Conservation (phyloP, 2,113 vertebrate species). For the Natator depressus region DNA sequence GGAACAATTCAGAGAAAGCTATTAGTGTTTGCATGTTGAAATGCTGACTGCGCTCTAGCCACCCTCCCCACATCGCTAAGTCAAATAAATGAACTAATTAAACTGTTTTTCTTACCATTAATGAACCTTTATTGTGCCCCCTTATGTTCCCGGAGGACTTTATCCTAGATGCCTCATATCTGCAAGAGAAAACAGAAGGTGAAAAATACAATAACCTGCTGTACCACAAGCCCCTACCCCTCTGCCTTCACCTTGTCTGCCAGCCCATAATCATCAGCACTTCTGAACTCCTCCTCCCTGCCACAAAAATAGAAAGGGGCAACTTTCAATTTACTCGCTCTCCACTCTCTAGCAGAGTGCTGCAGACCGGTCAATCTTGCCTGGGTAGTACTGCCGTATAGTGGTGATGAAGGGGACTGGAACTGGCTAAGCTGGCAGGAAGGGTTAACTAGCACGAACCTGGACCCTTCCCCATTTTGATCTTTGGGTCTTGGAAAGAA, state of each 20-base stretch:
- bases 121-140: constrained; percentile 38
- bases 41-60: not conserved
- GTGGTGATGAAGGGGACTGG: not conserved
- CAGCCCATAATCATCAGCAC: not conserved
- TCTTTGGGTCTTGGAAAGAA: not conserved
- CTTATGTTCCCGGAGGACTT: not conserved
- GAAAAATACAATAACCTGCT: not conserved
- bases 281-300: not conserved
- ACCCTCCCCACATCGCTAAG: constrained; percentile 14
- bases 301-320: not conserved
- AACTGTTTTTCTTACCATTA: not conserved
- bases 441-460: not conserved
- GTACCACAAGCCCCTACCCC: not conserved
- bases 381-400: not conserved
- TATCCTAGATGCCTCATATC: not conserved
- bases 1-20: not conserved
- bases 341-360: not conserved
- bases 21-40: constrained; percentile 25
- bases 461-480: not conserved
- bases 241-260: not conserved
- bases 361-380: not conserved
- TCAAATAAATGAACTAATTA: constrained; percentile 55
- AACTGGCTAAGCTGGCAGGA: not conserved
- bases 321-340: not conserved
- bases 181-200: not conserved